phyloP scores from a whole-genome alignment of 2,797 vertebrate species.

The Sternarchorhynchus goeldii region DNA sequence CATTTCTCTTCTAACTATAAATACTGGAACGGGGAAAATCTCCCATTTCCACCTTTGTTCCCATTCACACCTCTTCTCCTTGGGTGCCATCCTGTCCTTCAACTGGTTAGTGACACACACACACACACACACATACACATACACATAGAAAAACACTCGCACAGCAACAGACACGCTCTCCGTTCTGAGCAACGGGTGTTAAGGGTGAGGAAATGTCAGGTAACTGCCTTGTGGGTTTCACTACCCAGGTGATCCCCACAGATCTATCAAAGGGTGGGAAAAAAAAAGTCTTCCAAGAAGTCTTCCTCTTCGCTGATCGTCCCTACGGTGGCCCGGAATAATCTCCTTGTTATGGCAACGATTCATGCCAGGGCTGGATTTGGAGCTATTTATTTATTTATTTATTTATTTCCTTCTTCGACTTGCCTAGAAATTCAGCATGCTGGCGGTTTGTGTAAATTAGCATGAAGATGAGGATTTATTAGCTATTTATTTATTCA shows the following conservation, averaged over 20 bases:
- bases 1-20: neutral
- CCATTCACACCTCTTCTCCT: neutral
- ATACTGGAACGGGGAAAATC: neutral
- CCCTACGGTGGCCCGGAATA: conserved; percentile 9
- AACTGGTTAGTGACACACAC: neutral
- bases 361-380: neutral
- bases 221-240: conserved; percentile 20
- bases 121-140: neutral
- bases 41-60: neutral
- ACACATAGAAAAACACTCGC: too few species aligned
- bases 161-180: neutral
- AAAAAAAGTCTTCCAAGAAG: neutral
- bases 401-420: conserved; percentile 34
- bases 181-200: neutral
- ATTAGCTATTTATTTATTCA: conserved; percentile 72
- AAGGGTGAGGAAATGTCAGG: conserved; percentile 25
- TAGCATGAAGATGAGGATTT: conserved; percentile 61
- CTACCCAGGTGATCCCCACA: conserved; percentile 22
- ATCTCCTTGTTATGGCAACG: neutral
- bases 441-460: conserved; percentile 57
- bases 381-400: conserved; percentile 39
- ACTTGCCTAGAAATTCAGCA: conserved; percentile 48
- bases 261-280: neutral
- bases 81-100: neutral
- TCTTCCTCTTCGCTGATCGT: neutral